Conservation (phyloP, 2,113 vertebrate species). For the Reinhardtius hippoglossoides region DNA sequence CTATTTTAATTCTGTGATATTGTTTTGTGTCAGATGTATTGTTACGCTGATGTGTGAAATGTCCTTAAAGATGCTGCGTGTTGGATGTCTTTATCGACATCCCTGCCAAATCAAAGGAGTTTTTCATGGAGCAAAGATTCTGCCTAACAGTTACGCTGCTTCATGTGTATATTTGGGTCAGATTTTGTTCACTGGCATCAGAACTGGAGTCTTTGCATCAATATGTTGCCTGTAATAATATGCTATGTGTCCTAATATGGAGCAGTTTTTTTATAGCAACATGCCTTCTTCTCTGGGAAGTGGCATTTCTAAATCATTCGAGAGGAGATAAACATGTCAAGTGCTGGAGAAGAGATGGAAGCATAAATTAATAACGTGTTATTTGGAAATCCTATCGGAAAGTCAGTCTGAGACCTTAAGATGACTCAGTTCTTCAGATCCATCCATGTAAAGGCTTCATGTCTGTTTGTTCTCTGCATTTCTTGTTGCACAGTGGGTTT, state of each 20-base stretch:
- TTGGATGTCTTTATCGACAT: conserved; percentile 30
- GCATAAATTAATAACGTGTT: conserved; percentile 20
- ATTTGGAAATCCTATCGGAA: conserved; percentile 31
- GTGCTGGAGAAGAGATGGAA: conserved; percentile 6
- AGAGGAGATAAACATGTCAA: conserved; percentile 41
- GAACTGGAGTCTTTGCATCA: conserved; percentile 3
- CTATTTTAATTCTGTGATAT: conserved; percentile 60
- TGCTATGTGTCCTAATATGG: background rate
- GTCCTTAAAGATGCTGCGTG: conserved; percentile 48
- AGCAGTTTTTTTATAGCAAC: background rate
- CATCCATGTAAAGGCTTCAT: background rate
- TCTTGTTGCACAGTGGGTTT: conserved; percentile 11
- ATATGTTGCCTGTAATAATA: conserved; percentile 10
- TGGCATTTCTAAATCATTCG: conserved; percentile 36
- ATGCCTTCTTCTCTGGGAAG: background rate
- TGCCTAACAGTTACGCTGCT: conserved; percentile 18
- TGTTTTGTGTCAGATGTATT: conserved; percentile 61
- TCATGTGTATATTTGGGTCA: conserved; percentile 55
- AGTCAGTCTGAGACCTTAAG: conserved; percentile 29
- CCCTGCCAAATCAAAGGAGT: conserved; percentile 49
- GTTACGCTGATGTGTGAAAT: conserved; percentile 54
- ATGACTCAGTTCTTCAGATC: conserved; percentile 17
- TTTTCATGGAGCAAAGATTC: conserved; percentile 33
- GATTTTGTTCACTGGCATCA: conserved; percentile 6
- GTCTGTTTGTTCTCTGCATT: background rate